These are phyloP conservation scores for Peromyscus maniculatus DNA, from an alignment of 2,113 vertebrate species.

Conservation along the genomic window DNA sequence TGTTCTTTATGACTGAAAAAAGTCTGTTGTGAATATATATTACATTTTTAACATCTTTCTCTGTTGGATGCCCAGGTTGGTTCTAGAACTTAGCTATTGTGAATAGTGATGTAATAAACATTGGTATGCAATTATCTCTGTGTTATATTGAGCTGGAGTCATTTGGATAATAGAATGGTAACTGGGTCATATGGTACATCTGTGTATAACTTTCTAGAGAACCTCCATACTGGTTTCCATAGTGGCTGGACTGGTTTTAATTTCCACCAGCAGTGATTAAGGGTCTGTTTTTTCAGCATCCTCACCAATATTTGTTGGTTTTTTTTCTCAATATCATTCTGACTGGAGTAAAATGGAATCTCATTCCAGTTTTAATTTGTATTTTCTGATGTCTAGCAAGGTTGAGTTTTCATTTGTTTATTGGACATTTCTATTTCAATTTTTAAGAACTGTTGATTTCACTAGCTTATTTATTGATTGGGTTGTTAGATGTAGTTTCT, in stretches of 20 bases:
- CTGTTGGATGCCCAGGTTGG: not conserved
- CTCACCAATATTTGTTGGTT: not conserved
- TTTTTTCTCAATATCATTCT: too few species aligned
- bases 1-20: not conserved
- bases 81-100: not conserved
- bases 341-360: too few species aligned
- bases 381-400: not conserved
- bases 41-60: not conserved
- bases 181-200: not conserved
- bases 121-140: not conserved
- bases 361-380: not conserved
- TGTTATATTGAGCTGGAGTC: not conserved
- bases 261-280: not conserved
- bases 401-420: not conserved
- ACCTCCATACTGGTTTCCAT: too few species aligned
- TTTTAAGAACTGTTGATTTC: not conserved
- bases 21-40: not conserved
- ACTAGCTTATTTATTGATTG: not conserved
- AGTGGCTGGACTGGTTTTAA: not conserved
- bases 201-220: not conserved
- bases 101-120: not conserved
- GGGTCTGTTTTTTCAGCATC: not conserved
- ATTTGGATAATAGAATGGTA: not conserved
- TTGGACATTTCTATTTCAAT: not conserved
- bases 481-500: not conserved